These are phyloP conservation scores for Empidonax traillii DNA, from an alignment of 2,113 vertebrate genomes.

Conservation along the genomic window DNA sequence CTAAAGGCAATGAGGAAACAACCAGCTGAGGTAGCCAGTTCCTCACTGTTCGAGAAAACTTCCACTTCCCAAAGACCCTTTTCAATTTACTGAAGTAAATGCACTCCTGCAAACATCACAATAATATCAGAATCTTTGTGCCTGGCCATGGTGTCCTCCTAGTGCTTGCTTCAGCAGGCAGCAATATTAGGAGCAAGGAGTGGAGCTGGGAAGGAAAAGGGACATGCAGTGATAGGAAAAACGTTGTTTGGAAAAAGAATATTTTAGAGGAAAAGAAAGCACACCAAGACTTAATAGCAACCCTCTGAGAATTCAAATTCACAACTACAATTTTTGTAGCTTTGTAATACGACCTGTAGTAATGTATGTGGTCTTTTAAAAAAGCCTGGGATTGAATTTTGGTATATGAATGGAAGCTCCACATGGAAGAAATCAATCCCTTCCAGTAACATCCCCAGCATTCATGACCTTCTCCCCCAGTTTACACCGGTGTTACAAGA, in stretches of 20 bases:
- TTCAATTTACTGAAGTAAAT: not conserved
- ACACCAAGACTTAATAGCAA: rapidly evolving
- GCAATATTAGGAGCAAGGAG: not conserved
- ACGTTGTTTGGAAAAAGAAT: not conserved
- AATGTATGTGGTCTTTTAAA: not conserved
- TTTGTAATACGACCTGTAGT: not conserved
- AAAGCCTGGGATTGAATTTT: not conserved
- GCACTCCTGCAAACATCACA: not conserved
- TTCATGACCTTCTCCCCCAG: not conserved
- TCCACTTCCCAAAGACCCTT: not conserved
- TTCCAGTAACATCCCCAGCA: not conserved
- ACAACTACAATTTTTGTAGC: no score
- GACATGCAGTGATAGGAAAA: not conserved
- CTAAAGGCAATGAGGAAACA: not conserved
- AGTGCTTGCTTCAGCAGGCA: not conserved
- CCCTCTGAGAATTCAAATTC: not conserved
- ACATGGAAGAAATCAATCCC: not conserved
- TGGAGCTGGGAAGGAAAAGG: not conserved
- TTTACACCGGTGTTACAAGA: not conserved
- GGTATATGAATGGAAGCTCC: not conserved
- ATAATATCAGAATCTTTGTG: not conserved
- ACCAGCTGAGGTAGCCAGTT: not conserved
- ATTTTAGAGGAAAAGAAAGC: not conserved
- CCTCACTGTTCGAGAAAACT: not conserved
- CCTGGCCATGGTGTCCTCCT: not conserved